Conservation (phyloP, 2,888 invertebrate genomes). For the Chymomyza caudatula region DNA sequence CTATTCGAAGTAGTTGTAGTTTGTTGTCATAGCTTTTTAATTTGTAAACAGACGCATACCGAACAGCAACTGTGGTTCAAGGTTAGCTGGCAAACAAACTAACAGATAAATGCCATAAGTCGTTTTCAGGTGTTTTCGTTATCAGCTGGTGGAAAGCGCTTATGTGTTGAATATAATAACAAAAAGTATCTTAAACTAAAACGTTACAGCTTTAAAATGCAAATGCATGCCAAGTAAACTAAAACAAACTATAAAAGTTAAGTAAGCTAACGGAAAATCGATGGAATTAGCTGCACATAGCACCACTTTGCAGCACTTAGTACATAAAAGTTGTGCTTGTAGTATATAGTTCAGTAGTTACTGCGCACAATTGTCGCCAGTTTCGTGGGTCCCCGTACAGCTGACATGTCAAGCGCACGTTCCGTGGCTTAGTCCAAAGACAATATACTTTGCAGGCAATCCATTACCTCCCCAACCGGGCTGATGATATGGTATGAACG, state of each 20-base stretch:
- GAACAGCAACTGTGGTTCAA: neutral
- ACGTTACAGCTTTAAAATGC: neutral
- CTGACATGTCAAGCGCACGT: conserved; percentile 35
- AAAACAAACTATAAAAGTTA: conserved; percentile 20
- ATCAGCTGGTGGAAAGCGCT: neutral
- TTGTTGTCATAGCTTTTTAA: neutral
- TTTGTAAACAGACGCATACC: neutral
- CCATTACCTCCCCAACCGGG: too few relatives aligned
- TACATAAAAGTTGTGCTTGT: neutral
- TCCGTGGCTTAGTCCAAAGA: conserved; percentile 27
- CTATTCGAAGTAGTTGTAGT: neutral
- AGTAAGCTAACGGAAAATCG: conserved; percentile 45
- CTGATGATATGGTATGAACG: neutral
- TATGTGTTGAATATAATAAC: neutral
- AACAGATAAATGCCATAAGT: neutral
- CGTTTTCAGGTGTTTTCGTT: neutral
- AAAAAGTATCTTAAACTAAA: neutral
- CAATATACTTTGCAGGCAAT: neutral
- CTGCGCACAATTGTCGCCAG: conserved; percentile 51
- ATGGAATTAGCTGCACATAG: conserved; percentile 39
- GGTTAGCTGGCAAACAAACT: neutral
- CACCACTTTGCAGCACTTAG: conserved; percentile 31
- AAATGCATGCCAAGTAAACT: neutral
- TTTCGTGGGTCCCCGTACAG: conserved; percentile 29
- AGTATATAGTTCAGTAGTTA: conserved; percentile 48